A percentile compares a stretch with the other conserved stretches of the same genome.
Conservation (phyloP, 2,888 invertebrate genomes). For the Ectemnius lituratus region DNA sequence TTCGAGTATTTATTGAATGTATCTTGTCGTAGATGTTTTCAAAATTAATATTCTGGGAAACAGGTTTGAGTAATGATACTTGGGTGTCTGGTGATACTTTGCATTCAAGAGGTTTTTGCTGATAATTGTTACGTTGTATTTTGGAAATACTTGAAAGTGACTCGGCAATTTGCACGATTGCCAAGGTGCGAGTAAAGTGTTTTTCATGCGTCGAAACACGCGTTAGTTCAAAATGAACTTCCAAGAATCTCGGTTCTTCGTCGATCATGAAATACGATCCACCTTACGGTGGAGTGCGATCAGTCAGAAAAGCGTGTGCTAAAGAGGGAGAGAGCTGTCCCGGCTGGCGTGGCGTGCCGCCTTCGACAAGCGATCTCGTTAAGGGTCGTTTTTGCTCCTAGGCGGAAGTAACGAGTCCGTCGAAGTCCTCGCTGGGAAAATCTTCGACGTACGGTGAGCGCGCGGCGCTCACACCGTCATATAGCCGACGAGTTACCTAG, state of each 20-base stretch:
- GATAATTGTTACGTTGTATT: too few relatives aligned
- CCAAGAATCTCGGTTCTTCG: conserved; percentile 40
- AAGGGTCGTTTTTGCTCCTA: conserved; percentile 41
- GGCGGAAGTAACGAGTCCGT: conserved; percentile 42
- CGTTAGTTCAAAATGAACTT: conserved; percentile 36
- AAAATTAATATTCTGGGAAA: too few relatives aligned
- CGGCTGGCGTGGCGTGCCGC: conserved; percentile 8
- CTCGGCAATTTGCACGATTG: too few relatives aligned
- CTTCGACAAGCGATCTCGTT: conserved; percentile 51
- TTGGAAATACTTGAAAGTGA: too few relatives aligned
- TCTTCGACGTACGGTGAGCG: conserved; percentile 38
- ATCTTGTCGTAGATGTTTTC: too few relatives aligned
- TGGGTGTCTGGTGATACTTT: too few relatives aligned
- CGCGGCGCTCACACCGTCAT: conserved; percentile 19
- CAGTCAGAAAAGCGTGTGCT: too few relatives aligned
- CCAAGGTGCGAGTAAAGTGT: too few relatives aligned
- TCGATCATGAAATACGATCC: conserved; percentile 51
- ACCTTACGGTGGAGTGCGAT: conserved; percentile 4
- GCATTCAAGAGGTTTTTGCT: too few relatives aligned
- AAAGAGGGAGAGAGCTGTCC: too few relatives aligned
- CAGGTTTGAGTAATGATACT: too few relatives aligned
- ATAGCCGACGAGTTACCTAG: conserved; percentile 22
- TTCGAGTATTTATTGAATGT: too few relatives aligned
- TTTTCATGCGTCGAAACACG: conserved; percentile 21
- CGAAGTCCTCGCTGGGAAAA: conserved; percentile 39